A percentile compares a stretch with the other conserved stretches of the same genome.
These are phyloP conservation scores for Polyodon spathula DNA, from an alignment of 2,113 vertebrate genomes.

Conservation along the genomic window DNA sequence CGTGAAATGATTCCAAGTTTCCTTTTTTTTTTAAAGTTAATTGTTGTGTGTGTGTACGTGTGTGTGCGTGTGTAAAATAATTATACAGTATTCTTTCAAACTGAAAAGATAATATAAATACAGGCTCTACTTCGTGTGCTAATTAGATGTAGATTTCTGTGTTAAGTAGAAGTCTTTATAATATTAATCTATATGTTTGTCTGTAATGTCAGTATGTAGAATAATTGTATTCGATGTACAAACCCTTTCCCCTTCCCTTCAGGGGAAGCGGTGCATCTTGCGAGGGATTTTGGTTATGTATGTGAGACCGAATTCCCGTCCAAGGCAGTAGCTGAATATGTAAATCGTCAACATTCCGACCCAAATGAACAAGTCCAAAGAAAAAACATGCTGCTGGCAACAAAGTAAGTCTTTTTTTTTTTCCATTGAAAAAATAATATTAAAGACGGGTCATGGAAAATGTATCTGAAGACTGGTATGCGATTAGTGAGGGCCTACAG, in stretches of 20 bases:
- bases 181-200: constrained; percentile 33
- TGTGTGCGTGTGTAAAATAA: too few relatives aligned
- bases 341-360: constrained; percentile 99
- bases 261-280: constrained; percentile 98
- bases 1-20: too few relatives aligned
- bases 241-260: constrained; percentile 32
- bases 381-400: constrained; percentile 99
- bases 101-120: too few relatives aligned
- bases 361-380: constrained; percentile 99
- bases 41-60: too few relatives aligned
- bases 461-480: too few relatives aligned
- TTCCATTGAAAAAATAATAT: constrained; percentile 27
- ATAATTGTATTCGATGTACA: constrained; percentile 39
- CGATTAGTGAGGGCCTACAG: too few relatives aligned
- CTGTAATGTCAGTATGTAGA: constrained; percentile 33
- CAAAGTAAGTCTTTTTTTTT: constrained; percentile 79
- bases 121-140: constrained; percentile 21
- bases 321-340: constrained; percentile 99
- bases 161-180: constrained; percentile 36
- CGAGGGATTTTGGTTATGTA: constrained; percentile 98
- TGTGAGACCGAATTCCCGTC: constrained; percentile 99
- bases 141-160: constrained; percentile 40
- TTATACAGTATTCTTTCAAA: too few relatives aligned
- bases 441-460: too few relatives aligned
- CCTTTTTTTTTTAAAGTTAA: too few relatives aligned